Evolutionary conservation across 2,797 vertebrate species (phyloP).

Genomic region (Ibycter americanus): DNA sequence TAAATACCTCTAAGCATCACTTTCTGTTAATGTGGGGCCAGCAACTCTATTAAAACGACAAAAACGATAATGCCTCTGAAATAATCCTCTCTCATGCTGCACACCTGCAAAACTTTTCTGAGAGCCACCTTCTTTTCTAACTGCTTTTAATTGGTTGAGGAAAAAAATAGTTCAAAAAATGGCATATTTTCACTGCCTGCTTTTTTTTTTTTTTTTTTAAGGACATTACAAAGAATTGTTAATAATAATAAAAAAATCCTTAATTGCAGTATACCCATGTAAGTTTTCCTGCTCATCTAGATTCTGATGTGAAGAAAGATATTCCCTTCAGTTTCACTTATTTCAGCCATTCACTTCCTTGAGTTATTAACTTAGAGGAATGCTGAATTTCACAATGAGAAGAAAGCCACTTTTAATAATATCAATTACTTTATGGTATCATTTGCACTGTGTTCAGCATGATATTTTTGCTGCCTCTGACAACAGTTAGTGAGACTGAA

Average conservation of each 20-base stretch:
- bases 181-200: accelerated
- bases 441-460: not conserved
- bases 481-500: not conserved
- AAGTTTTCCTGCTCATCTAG: not conserved
- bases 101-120: not conserved
- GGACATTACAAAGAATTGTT: not conserved
- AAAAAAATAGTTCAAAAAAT: not conserved
- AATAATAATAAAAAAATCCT: not conserved
- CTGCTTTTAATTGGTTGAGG: not conserved
- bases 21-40: not conserved
- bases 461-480: not conserved
- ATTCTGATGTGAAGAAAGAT: not conserved
- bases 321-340: not conserved
- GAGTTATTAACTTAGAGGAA: not conserved
- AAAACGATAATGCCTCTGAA: not conserved
- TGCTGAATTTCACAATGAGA: not conserved
- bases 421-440: not conserved
- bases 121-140: not conserved
- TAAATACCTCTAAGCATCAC: not conserved
- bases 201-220: not conserved
- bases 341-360: not conserved
- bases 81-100: not conserved
- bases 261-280: not conserved
- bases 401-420: not conserved
- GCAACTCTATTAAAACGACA: not conserved